Percentiles rank a stretch among this genome's conserved stretches.
Conservation (phyloP, 2,113 vertebrate genomes). For the Ctenomys sociabilis region DNA sequence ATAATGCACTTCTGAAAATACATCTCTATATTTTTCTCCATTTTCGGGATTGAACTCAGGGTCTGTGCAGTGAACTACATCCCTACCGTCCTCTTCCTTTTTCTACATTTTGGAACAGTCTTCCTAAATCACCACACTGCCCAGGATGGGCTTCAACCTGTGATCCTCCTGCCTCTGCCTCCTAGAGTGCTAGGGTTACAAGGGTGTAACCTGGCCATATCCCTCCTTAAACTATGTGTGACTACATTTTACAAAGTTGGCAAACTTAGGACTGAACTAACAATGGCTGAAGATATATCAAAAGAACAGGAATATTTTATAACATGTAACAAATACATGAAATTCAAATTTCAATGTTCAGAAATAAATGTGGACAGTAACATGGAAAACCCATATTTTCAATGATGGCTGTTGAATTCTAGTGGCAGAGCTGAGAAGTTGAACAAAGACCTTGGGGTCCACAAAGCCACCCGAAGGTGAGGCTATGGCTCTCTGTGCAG, state of each 20-base stretch:
- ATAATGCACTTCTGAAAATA: neutral
- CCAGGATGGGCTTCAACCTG: neutral
- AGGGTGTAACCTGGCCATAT: neutral
- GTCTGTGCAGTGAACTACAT: neutral
- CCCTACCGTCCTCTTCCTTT: neutral
- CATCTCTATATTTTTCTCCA: neutral
- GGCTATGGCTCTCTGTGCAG: neutral
- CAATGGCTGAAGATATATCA: slow-evolving; percentile 17
- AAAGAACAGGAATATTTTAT: slow-evolving; percentile 27
- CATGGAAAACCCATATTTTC: neutral
- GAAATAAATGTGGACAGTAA: neutral
- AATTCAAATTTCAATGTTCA: slow-evolving; percentile 12
- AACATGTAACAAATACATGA: neutral
- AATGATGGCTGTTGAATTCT: neutral
- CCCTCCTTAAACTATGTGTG: neutral
- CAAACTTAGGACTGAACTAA: slow-evolving; percentile 4
- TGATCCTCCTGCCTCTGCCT: neutral
- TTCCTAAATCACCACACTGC: neutral
- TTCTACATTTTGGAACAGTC: neutral
- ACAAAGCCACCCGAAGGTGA: neutral
- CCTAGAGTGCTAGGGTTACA: neutral
- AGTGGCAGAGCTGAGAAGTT: neutral
- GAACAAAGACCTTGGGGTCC: neutral
- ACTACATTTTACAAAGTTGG: neutral
- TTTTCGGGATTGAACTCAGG: neutral